Base-by-base conservation (phyloP, 2,797 vertebrate species). In the Coregonus ussuriensis region DNA sequence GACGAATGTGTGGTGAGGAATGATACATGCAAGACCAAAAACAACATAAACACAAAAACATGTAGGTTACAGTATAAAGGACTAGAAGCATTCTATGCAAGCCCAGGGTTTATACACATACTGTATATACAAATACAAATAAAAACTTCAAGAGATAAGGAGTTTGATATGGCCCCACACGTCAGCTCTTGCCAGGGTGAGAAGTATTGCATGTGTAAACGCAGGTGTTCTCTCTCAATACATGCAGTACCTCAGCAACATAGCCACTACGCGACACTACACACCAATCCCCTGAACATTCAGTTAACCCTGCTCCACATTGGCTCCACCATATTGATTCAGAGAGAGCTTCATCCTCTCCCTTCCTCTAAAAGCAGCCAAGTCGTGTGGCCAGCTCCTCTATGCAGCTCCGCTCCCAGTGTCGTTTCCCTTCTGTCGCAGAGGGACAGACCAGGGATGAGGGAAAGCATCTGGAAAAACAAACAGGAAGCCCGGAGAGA, bases 381-480 rank as follows among this genome's bases (percentile, higher is more conserved):
- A 86, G 86, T 75, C 59, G 59, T 82, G 84, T 80, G 83, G 89
- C 89, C 88, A 86, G 73, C 6, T 15, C 77, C 5, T 47, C 29
- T 68, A 16, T 35, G 65, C 77, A 33, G 78, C 82, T 77, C 76
- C 80, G 81, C 89, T 87, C 80, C 82, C 54, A 47, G 37, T 70
- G 68, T n/a, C 16, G 54, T 63, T 37, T 41, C 54, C 35, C 33
- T 21, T n/a, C 56, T 18, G 18, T 21, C 53, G 4, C 72, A 80
- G 74, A 76, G 89, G 90, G 88, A 90, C 85, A 86, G 84, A 85
- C 1, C 16, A 70, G 77, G 16, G 15, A 35, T 4, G 9, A 21
- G 35, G 72, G 77, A 89, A 75, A 89, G 89, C 91, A 92, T 93
- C 91, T 93, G 92, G 92, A 93, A 93, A 93, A 94, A 90, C 91